Conservation (phyloP, 1,140 invertebrate species). For the Anastrepha ludens region DNA sequence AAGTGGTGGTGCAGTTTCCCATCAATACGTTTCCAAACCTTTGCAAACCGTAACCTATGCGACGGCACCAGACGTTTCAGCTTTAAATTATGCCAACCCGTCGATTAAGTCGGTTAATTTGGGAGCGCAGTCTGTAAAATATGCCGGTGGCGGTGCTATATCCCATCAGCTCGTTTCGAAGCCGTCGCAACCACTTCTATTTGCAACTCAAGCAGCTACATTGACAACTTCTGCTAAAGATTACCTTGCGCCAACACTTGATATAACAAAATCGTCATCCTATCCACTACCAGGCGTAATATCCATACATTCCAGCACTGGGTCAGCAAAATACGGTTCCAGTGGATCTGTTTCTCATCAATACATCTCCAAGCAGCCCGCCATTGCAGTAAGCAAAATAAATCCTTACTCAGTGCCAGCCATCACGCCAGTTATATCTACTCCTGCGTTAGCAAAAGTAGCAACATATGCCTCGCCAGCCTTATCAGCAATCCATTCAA, state of each 20-base stretch:
- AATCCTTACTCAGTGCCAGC: conserved; percentile 52
- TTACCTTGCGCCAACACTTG: conserved; percentile 58
- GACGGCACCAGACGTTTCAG: background rate
- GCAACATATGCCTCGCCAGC: conserved; percentile 56
- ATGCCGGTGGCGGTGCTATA: conserved; percentile 59
- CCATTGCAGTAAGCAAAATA: conserved; percentile 42
- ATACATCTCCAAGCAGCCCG: conserved; percentile 48
- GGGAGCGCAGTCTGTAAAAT: conserved; percentile 5
- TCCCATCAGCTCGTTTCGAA: conserved; percentile 67
- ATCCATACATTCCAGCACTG: conserved; percentile 5
- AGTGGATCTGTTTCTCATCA: conserved; percentile 48
- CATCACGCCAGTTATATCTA: conserved; percentile 57
- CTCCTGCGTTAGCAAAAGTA: conserved; percentile 61
- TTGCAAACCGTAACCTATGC: conserved; percentile 47
- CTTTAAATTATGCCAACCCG: conserved; percentile 46
- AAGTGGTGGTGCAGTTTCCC: conserved; percentile 35
- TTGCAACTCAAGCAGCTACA: conserved; percentile 25
- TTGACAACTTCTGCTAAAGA: conserved; percentile 53
- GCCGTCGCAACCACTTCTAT: conserved; percentile 23
- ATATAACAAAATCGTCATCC: conserved; percentile 59
- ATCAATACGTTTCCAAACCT: conserved; percentile 61
- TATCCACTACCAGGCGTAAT: conserved; percentile 36
- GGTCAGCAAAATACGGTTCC: conserved; percentile 6
- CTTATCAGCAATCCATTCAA: background rate
- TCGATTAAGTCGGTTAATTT: conserved; percentile 51